phyloP scores from a whole-genome alignment of 1,140 invertebrate genomes.

The Papilio glaucus region DNA sequence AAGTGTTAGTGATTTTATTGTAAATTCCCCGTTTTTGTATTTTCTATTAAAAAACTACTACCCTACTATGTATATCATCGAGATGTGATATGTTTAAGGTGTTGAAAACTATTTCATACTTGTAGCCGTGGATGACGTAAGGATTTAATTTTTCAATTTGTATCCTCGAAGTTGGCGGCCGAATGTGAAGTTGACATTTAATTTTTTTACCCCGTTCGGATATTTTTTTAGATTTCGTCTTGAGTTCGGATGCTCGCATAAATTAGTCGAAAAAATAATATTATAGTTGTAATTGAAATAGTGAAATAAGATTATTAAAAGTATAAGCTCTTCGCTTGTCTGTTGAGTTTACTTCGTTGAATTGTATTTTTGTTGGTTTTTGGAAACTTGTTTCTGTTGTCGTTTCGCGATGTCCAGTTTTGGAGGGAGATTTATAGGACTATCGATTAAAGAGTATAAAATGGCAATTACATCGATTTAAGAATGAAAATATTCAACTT shows the following conservation, averaged over 20 bases:
- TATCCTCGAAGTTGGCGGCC: conserved; percentile 37
- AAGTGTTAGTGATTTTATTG: conserved; percentile 70
- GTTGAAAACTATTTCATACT: conserved; percentile 47
- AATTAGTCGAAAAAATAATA: conserved; percentile 49
- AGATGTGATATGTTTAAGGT: conserved; percentile 60
- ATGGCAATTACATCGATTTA: neutral
- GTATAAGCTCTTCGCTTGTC: conserved; percentile 56
- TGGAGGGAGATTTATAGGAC: conserved; percentile 37
- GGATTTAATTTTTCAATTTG: conserved; percentile 39
- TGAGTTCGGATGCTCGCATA: conserved; percentile 45
- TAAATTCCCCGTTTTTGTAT: conserved; percentile 59
- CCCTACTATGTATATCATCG: conserved; percentile 58
- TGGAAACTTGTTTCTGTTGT: conserved; percentile 49
- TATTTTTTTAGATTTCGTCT: conserved; percentile 43
- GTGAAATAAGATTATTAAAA: conserved; percentile 58
- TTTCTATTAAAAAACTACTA: conserved; percentile 58
- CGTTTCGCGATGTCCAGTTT: conserved; percentile 32
- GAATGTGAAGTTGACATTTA: conserved; percentile 44
- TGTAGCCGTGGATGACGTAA: conserved; percentile 37
- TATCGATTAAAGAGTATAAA: neutral
- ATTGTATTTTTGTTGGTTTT: conserved; percentile 33
- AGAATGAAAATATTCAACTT: neutral
- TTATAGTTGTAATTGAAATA: conserved; percentile 57
- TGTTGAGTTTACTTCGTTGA: conserved; percentile 44
- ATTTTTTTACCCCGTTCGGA: conserved; percentile 50